These are phyloP conservation scores for honey bee (Apis mellifera) DNA, from an alignment of 1,140 invertebrate genomes.

Conservation along the genomic window Amel_HAv3.1 CM009931.2:27243001-27243500, in stretches of 20 bases:
- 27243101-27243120: background rate
- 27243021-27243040: background rate
- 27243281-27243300: slow-evolving; percentile 48
- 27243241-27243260: too few species aligned
- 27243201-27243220: too few species aligned
- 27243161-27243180: too few species aligned
- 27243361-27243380: slow-evolving; percentile 79
- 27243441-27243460: slow-evolving; percentile 28
- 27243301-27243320: slow-evolving; percentile 51
- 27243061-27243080: background rate
- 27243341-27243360: slow-evolving; percentile 49
- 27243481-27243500: slow-evolving; percentile 53
- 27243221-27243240: background rate
- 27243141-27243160: too few species aligned
- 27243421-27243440: slow-evolving; percentile 67
- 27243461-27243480: slow-evolving; percentile 35
- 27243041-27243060: background rate
- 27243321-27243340: slow-evolving; percentile 28
- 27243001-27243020: background rate
- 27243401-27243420: slow-evolving; percentile 64
- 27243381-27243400: slow-evolving; percentile 80
- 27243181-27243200: too few species aligned
- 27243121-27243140: too few species aligned
- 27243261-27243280: background rate
- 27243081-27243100: background rate